Base-by-base conservation (phyloP, 2,113 vertebrate genomes). In the Oreochromis tanganicae region DNA sequence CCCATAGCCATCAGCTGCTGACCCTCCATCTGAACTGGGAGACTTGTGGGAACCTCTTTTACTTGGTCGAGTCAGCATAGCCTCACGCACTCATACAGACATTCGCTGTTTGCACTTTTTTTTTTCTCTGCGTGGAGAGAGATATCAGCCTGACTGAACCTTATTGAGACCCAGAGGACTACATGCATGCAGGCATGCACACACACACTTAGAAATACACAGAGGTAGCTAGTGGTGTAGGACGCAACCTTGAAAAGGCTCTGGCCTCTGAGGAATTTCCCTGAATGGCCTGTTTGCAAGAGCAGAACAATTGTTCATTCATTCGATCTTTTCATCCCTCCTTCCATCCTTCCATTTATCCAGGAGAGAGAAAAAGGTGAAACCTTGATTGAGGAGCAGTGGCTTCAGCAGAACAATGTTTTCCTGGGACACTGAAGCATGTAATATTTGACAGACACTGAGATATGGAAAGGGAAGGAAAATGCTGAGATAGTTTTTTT, bases 191-290 rank as follows among this genome's bases (percentile, higher is more conserved):
- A 85, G 63, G 81, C 93, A 85, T 46, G 52, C 79, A 80, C 84
- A 82, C 38, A 61, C 32, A 61, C 80, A 81, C 52, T 52, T 82
- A 73, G 73, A 79, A 9, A 61, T 46, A 81, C 43, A 59, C 59
- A 80, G 75, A 91, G 88, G 91, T 89, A 92, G 86, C 82, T 52
- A 73, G 85, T 66, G 5, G 84, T 90, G 90, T 87, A 89, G 95
- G 94, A 93, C 90, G 34, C 93, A 95, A 96, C 94, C 95, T 95
- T 95, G 95, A 95, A 94, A 94, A 94, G 88, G 91, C 89, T 89
- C 80, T 13, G 41, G 63, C 89, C 85, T 86, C 79, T 6, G 12
- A 83, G 92, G 91, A 88, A 43, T 85, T 82, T 93, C 87, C 61
- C 85, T 92, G 89, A 95, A 92, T 91, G 94, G 91, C 93, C 94